Evolutionary conservation across 2,888 invertebrate species (phyloP), one percentile per base, ranked within the genome.

Genomic region (Amphipoea lucens): DNA sequence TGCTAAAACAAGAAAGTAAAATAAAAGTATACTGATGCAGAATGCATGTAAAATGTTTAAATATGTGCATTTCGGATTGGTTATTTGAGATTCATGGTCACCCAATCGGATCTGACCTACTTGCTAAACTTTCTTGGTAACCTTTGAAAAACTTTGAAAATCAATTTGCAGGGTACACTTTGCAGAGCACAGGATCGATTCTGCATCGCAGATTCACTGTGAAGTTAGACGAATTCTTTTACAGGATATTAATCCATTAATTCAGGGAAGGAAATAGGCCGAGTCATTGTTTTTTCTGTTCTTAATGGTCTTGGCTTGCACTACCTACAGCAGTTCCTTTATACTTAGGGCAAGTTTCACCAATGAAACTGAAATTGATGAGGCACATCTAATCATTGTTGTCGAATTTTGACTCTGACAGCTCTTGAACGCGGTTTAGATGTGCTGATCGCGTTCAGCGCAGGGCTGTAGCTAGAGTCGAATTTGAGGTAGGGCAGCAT

Each of bases 71-170:
- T 75, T 29, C 40, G 66, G 69, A 69, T 36, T 75, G 48, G 14
- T 29, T 70, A 51, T 62, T 68, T 45, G 6, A 40, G 42, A 81
- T 81, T 36, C 40, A 70, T 62, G 70, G 60, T 23, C 70, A 48
- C 4, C 20, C 54, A 70, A 63, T 60, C 7, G 62, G 45, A 81
- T 42, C 66, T 69, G 81, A 66, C 66, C 69, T 70, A 68, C 51
- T 71, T 67, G 17, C 42, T 29, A 4, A 60, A 29, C n/a, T n/a
- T n/a, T n/a, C n/a, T n/a, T n/a, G n/a, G n/a, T n/a, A n/a, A n/a
- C n/a, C n/a, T 60, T 48, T 20, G 17, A 36, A 54, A 54, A 54
- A 57, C 36, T 57, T 65, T 48, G 23, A 12, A 57, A 72, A 40
- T n/a, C 71, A 78, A 71, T 60, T 75, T 66, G 23, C 23, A 60